Conservation (phyloP, 2,113 vertebrate genomes). For the Pomatostomus ruficeps region DNA sequence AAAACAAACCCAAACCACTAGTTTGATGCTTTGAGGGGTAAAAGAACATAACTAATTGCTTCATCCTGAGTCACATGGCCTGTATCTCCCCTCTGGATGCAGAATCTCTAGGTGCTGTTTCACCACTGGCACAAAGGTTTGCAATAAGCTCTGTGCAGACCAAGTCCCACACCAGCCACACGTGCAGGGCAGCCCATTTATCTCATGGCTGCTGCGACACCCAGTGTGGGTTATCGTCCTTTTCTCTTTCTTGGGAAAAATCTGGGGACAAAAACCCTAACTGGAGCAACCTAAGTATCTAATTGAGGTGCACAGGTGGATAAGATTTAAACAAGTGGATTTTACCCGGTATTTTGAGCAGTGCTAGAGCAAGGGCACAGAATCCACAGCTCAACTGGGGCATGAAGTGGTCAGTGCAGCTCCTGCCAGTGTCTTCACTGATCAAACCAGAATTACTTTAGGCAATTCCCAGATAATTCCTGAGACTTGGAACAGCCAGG, state of each 20-base stretch:
- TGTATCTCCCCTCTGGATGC: background rate
- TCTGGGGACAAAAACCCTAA: background rate
- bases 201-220: background rate
- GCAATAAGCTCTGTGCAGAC: background rate
- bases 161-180: no score
- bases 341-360: background rate
- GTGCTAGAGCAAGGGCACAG: background rate
- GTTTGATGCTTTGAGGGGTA: fast-evolving
- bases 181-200: background rate
- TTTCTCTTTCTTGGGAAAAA: background rate
- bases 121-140: background rate
- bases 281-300: background rate
- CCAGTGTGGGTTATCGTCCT: background rate
- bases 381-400: background rate
- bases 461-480: background rate
- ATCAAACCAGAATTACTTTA: background rate
- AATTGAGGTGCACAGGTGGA: background rate
- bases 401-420: background rate
- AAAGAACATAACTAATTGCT: background rate
- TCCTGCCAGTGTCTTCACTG: background rate
- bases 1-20: background rate
- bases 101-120: background rate
- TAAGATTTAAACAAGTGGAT: background rate
- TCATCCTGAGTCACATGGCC: background rate
- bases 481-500: background rate